A percentile compares a stretch with the other conserved stretches of the same genome.
phyloP scores from a whole-genome alignment of 2,113 vertebrate genomes.

The Promerops cafer region DNA sequence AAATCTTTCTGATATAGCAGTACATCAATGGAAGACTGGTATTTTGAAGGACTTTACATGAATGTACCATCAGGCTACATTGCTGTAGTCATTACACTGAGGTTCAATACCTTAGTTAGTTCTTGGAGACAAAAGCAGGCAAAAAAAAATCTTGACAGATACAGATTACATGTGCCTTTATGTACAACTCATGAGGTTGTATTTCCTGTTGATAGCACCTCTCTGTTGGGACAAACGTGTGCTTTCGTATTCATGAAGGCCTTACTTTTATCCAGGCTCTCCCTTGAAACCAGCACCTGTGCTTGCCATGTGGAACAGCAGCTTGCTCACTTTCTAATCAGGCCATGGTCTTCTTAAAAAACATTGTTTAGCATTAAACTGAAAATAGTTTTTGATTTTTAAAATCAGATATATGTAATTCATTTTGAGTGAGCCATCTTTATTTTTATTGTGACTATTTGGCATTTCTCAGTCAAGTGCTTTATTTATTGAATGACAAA shows the following conservation, averaged over 20 bases:
- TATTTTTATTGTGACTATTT: slow-evolving; percentile 19
- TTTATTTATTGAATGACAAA: slow-evolving; percentile 33
- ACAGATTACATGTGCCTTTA: slow-evolving; percentile 51
- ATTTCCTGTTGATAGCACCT: slow-evolving; percentile 57
- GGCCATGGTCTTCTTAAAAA: slow-evolving; percentile 68
- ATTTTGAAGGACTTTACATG: neutral
- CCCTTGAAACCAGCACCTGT: slow-evolving; percentile 51
- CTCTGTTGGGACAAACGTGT: slow-evolving; percentile 31
- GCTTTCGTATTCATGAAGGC: slow-evolving; percentile 49
- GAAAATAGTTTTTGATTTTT: slow-evolving; percentile 33
- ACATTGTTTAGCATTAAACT: slow-evolving; percentile 5
- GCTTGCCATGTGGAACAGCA: slow-evolving; percentile 66
- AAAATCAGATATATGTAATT: slow-evolving; percentile 60
- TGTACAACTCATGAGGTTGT: slow-evolving; percentile 51
- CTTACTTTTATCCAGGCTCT: slow-evolving; percentile 57
- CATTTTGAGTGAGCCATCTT: slow-evolving; percentile 49
- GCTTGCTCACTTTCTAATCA: slow-evolving; percentile 70
- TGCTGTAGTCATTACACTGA: neutral
- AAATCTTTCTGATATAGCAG: neutral
- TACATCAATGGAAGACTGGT: neutral
- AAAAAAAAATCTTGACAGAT: slow-evolving; percentile 37
- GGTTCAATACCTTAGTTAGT: slow-evolving; percentile 28
- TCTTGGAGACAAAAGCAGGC: slow-evolving; percentile 31
- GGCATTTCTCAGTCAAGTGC: neutral
- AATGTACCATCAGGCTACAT: neutral